Evolutionary conservation across 2,797 vertebrate species (phyloP).

Genomic region (Poecilia velifera): DNA sequence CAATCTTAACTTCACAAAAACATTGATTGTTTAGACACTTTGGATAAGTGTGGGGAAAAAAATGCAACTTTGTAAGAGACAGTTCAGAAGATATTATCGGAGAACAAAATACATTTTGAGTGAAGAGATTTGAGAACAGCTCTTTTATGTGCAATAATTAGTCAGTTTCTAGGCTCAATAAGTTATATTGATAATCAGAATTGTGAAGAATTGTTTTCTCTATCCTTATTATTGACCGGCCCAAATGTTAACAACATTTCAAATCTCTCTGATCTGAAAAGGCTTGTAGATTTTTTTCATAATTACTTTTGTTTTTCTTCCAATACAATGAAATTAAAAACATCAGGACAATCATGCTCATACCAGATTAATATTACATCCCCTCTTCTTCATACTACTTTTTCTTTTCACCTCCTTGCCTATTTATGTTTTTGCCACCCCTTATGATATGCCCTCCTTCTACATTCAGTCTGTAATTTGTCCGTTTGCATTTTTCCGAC

Average conservation of each 20-base stretch:
- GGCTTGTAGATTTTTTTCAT: neutral
- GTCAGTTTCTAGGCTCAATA: neutral
- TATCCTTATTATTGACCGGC: neutral
- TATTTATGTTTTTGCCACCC: neutral
- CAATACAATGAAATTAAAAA: neutral
- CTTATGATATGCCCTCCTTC: slow-evolving; percentile 15
- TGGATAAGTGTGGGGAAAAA: neutral
- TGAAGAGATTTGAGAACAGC: neutral
- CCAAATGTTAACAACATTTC: neutral
- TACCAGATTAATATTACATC: neutral
- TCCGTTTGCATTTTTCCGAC: slow-evolving; percentile 3
- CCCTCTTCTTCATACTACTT: neutral
- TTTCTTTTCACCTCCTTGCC: slow-evolving; percentile 13
- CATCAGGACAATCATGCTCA: neutral
- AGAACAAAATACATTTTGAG: neutral
- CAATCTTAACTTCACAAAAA: neutral
- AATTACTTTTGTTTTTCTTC: neutral
- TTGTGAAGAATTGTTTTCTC: neutral
- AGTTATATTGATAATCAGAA: neutral
- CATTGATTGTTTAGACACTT: neutral
- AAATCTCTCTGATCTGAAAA: neutral
- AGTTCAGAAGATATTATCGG: neutral
- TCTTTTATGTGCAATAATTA: neutral
- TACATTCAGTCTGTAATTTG: slow-evolving; percentile 38
- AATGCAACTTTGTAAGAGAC: neutral